Base-by-base conservation (phyloP, 2,888 invertebrate species). In the Timema cristinae region DNA sequence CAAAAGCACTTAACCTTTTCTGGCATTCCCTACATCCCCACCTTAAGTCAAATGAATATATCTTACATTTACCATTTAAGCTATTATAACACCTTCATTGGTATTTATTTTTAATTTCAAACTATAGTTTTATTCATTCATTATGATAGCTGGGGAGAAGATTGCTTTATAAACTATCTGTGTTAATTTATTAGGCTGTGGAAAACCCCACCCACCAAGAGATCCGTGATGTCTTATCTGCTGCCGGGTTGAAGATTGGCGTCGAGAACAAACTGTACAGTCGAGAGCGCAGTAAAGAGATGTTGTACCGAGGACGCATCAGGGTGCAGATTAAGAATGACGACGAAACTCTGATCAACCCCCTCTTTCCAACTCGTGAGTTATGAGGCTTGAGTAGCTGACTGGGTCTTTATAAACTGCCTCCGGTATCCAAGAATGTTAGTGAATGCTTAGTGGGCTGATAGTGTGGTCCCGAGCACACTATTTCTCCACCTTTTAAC, bases 121-220 rank as follows among this genome's bases (percentile, higher is more conserved):
- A 32, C 32, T 32, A 32, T 52, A 52, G 10, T 52, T 52, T 52
- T 52, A 52, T 4, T 13, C 10, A 52, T 13, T 13, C n/a, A 52
- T 52, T 52, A 52, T n/a, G 54, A 2, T 10, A 13, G 54, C 54
- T 13, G 15, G 59, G 15, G 59, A 16, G 59, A 8, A 13, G 59
- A 2, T 59, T 59, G 59, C 32, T 32, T 32, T 32, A 13, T n/a
- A 52, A n/a, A 13, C n/a, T 48, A 10, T n/a, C 15, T 66, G 13
- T 49, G 47, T 67, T 54, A 11, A 49, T 48, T 49, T 79, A 79
- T 48, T 77, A 86, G 85, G 95, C 95, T 81, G 92, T 98, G 0
- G 97, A 98, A 78, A 97, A 97, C 82, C 99, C 99, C 13, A 95
- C 95, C 0, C 92, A 92, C 81, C 90, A 93, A 78, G 99, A 99